A percentile compares a stretch with the other conserved stretches of the same genome.
phyloP scores from a whole-genome alignment of 2,888 invertebrate species.

The Himalopsyche kuldschensis region DNA sequence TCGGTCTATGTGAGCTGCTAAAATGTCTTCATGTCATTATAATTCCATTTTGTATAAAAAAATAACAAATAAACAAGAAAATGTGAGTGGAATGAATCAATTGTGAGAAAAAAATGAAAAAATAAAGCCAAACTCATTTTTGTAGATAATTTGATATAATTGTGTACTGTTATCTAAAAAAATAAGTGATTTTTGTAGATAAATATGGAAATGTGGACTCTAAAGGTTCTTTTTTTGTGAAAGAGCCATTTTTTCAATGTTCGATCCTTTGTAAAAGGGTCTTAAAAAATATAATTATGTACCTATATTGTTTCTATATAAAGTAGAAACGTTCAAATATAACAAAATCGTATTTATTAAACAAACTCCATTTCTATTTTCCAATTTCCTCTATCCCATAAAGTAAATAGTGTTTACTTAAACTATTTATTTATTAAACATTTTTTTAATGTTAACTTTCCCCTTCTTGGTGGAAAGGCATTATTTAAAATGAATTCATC shows the following conservation, averaged over 20 bases:
- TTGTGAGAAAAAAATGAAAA: constrained; percentile 28
- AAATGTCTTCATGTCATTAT: constrained; percentile 33
- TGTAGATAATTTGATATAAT: constrained; percentile 41
- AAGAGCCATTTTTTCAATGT: constrained; percentile 42
- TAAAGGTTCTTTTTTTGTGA: constrained; percentile 52
- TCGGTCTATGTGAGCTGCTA: constrained; percentile 34
- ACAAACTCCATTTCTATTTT: background rate
- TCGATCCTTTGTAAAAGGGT: constrained; percentile 56
- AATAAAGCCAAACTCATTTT: constrained; percentile 41
- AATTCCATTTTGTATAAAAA: constrained; percentile 36
- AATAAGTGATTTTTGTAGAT: constrained; percentile 49
- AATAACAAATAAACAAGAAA: constrained; percentile 18
- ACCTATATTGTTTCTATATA: constrained; percentile 41
- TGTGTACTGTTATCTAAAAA: constrained; percentile 40
- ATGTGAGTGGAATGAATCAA: constrained; percentile 27
- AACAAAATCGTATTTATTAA: constrained; percentile 20
- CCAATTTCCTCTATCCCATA: background rate
- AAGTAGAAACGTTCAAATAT: constrained; percentile 41
- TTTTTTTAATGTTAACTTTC: no score
- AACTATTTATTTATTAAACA: background rate
- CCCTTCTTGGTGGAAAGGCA: no score
- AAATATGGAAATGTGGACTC: constrained; percentile 51
- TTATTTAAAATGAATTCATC: no score
- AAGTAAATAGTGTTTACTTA: background rate
- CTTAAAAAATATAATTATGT: constrained; percentile 53